phyloP scores from a whole-genome alignment of 2,113 vertebrate genomes.

The Pogona vitticeps region DNA sequence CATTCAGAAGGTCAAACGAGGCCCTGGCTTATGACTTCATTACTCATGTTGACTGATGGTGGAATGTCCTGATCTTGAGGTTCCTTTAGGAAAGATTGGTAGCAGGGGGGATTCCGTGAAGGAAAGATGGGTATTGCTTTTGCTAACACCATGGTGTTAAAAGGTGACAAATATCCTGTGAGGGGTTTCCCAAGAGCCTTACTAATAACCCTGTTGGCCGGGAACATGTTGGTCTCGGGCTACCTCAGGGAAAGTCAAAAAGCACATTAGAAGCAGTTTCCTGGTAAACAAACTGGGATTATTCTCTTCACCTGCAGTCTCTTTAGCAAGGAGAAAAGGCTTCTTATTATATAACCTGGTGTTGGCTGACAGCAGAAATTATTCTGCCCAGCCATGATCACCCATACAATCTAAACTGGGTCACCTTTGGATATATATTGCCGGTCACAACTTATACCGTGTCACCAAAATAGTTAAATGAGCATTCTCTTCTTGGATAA shows the following conservation, averaged over 20 bases:
- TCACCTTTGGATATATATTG: neutral
- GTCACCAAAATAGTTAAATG: fast-evolving
- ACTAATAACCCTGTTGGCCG: neutral
- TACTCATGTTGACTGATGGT: neutral
- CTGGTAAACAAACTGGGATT: neutral
- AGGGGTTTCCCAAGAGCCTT: neutral
- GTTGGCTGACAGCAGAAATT: neutral
- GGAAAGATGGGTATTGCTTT: neutral
- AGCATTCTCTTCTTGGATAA: neutral
- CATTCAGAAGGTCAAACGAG: neutral
- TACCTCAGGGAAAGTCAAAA: neutral
- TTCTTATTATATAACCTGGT: constrained; percentile 47
- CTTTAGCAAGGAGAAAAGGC: constrained; percentile 4
- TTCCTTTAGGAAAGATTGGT: neutral
- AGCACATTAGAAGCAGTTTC: fast-evolving
- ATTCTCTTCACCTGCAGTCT: neutral
- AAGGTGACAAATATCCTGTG: neutral
- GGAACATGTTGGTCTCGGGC: neutral
- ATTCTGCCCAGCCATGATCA: neutral
- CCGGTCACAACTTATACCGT: neutral
- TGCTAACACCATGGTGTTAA: neutral
- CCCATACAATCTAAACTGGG: neutral
- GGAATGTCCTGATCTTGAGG: neutral
- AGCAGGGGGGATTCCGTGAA: fast-evolving
- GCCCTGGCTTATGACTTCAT: fast-evolving